A percentile compares a stretch with the other conserved stretches of the same genome.
Evolutionary conservation across 2,888 invertebrate species (phyloP).

Genomic region (Disparrhopalites patrizii): DNA sequence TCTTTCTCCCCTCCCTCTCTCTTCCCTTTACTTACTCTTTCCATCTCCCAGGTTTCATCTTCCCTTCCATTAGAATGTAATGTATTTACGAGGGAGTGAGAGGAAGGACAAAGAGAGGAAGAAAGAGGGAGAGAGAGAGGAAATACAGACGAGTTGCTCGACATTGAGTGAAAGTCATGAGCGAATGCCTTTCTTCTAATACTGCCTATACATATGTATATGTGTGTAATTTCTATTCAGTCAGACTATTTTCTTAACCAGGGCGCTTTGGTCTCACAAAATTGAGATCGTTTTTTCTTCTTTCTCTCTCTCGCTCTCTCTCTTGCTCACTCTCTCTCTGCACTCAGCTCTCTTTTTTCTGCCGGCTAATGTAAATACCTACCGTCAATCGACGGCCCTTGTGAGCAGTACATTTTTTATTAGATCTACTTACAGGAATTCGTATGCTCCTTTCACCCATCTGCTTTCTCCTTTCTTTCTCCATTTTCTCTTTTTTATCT

Average conservation of each 20-base stretch:
- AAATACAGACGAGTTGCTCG: no score
- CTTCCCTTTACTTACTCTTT: neutral
- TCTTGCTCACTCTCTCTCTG: no score
- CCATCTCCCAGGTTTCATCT: neutral
- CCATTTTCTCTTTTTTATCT: no score
- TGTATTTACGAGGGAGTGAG: neutral
- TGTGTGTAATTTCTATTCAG: conserved; percentile 6
- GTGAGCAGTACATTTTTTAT: neutral
- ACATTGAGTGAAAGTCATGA: conserved; percentile 9
- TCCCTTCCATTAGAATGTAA: conserved; percentile 10
- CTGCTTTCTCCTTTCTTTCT: no score
- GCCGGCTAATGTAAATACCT: no score
- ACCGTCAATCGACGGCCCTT: neutral
- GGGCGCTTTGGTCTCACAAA: neutral
- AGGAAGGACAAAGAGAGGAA: no score
- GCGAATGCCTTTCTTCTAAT: no score
- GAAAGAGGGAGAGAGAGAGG: no score
- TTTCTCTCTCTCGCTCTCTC: neutral
- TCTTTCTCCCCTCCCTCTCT: no score
- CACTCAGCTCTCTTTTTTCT: no score
- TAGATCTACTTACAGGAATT: neutral
- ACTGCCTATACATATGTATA: no score
- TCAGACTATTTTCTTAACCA: conserved; percentile 5
- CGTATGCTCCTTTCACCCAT: neutral
- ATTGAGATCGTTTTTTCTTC: neutral